These are phyloP conservation scores for Catharus ustulatus DNA, from an alignment of 2,797 vertebrate species.

Conservation along the genomic window DNA sequence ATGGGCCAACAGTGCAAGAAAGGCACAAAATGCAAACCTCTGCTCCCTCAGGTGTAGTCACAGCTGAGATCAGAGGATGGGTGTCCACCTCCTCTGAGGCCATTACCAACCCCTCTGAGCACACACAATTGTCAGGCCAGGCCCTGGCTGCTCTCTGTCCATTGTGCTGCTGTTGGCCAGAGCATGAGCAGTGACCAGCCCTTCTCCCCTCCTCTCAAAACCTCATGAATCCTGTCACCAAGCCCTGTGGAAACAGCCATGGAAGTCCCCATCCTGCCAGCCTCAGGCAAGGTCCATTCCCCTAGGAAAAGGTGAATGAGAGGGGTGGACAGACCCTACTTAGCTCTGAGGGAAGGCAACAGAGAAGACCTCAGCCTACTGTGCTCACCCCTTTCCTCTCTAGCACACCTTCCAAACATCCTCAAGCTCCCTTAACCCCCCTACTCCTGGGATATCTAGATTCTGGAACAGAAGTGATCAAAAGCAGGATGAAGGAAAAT, in stretches of 20 bases:
- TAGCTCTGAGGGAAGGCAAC: background rate
- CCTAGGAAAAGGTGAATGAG: background rate
- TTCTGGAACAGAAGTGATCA: background rate
- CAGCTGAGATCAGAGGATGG: background rate
- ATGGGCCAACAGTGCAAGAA: background rate
- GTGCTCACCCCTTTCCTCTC: background rate
- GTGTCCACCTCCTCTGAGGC: background rate
- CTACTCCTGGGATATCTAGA: background rate
- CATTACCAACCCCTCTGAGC: background rate
- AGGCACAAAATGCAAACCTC: background rate
- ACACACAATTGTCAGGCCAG: background rate
- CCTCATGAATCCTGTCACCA: background rate
- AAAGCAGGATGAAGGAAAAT: background rate
- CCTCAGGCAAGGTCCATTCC: rapidly evolving
- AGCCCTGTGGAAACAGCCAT: background rate
- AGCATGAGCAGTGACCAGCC: background rate
- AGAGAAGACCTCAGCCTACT: background rate
- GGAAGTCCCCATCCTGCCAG: background rate
- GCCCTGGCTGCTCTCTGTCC: background rate
- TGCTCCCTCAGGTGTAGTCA: background rate
- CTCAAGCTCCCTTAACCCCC: background rate
- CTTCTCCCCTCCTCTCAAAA: background rate
- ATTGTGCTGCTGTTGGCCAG: background rate
- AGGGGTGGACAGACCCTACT: background rate
- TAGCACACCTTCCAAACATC: background rate